Evolutionary conservation across 2,113 vertebrate species (phyloP).

Genomic region (Trachemys scripta): DNA sequence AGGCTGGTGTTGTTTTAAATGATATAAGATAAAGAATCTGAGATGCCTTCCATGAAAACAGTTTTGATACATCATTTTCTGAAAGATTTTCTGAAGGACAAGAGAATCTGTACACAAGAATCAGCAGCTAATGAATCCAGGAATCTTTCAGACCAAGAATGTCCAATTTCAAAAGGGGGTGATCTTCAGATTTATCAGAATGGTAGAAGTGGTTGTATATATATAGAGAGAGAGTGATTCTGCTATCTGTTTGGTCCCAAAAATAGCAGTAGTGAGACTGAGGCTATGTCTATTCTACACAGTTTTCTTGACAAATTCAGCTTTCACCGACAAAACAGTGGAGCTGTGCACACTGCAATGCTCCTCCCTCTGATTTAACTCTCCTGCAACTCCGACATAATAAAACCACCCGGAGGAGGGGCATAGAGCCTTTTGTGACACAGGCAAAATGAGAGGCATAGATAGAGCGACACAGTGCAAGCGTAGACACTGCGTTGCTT

Average conservation of each 20-base stretch:
- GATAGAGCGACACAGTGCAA: no score
- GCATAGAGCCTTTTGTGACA: no score
- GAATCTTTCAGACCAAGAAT: not conserved
- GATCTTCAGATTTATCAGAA: constrained; percentile 19
- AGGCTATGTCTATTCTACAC: no score
- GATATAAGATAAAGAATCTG: not conserved
- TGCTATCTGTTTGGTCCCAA: not conserved
- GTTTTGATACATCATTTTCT: not conserved
- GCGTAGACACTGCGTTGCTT: no score
- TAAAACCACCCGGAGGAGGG: no score
- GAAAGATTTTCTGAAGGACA: not conserved
- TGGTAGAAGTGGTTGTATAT: not conserved
- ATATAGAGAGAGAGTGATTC: not conserved
- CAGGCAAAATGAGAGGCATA: no score
- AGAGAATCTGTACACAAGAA: not conserved
- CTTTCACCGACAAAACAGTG: no score
- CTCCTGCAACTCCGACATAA: no score
- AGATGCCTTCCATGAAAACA: not conserved
- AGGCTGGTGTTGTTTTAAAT: not conserved
- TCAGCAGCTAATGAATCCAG: not conserved
- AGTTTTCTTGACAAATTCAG: no score
- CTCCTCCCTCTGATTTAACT: no score
- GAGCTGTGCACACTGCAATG: no score
- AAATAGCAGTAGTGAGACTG: not conserved
- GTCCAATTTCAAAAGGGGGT: not conserved